phyloP scores from a whole-genome alignment of 1,140 invertebrate genomes.

The Drosophila littoralis region DNA sequence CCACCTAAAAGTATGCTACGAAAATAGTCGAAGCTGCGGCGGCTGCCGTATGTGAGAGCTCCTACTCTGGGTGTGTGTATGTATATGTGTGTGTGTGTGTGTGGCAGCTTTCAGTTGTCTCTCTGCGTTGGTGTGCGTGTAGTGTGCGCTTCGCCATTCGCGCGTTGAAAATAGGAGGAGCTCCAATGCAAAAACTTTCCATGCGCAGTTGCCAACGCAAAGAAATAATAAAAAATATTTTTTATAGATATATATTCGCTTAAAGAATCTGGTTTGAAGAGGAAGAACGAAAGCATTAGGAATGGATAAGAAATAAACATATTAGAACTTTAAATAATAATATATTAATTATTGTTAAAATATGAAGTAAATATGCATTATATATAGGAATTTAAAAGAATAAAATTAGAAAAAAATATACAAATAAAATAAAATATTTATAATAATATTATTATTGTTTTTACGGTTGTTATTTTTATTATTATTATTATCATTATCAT shows the following conservation, averaged over 20 bases:
- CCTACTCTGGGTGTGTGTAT: constrained; percentile 32
- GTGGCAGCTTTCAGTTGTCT: constrained; percentile 8
- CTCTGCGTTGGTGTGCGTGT: constrained; percentile 46
- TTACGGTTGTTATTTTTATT: no score
- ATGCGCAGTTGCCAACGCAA: constrained; percentile 68
- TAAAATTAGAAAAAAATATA: no score
- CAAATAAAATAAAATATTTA: no score
- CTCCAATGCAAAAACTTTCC: constrained; percentile 68
- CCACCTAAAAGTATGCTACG: constrained; percentile 82
- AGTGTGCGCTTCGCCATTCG: constrained; percentile 73
- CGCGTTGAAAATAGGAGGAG: constrained; percentile 80
- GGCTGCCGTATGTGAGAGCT: constrained; percentile 65
- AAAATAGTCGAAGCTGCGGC: constrained; percentile 74
- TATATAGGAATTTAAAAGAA: not conserved
- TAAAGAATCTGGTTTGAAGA: not conserved
- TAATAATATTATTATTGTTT: no score
- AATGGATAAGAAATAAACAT: not conserved
- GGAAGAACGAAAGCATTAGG: no score
- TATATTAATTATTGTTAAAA: no score
- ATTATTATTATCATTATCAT: no score
- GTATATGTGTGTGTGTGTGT: constrained; percentile 40
- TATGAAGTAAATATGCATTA: not conserved
- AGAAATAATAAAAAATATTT: constrained; percentile 19
- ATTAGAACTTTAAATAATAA: no score
- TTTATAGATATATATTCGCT: constrained; percentile 1